These are phyloP conservation scores for Rhinogobio ventralis DNA, from an alignment of 2,797 vertebrate species.

Conservation along the genomic window DNA sequence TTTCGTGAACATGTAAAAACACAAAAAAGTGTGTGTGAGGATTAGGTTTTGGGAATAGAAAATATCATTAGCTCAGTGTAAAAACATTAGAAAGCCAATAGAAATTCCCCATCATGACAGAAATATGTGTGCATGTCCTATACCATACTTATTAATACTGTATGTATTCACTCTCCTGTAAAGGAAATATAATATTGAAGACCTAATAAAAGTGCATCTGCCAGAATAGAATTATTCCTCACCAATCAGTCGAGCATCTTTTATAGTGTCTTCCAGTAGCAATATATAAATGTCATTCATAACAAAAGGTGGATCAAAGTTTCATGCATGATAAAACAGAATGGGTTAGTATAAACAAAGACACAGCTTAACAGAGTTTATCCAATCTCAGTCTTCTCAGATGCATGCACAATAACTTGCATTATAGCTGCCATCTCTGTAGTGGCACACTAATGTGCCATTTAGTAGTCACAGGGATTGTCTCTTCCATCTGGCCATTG, in stretches of 20 bases:
- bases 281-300: background rate
- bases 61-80: background rate
- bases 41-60: background rate
- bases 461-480: slow-evolving; percentile 7
- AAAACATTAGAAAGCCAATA: background rate
- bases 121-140: background rate
- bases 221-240: background rate
- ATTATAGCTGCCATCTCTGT: slow-evolving; percentile 26
- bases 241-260: background rate
- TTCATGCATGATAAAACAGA: slow-evolving; percentile 2
- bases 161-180: background rate
- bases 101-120: background rate
- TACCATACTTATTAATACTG: background rate
- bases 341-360: slow-evolving; percentile 25
- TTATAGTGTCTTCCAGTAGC: background rate
- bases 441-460: slow-evolving; percentile 1
- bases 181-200: background rate
- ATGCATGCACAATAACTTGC: background rate
- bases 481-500: slow-evolving; percentile 51
- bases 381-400: background rate
- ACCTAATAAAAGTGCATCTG: background rate
- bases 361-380: slow-evolving; percentile 8
- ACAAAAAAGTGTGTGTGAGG: background rate
- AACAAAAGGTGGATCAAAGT: slow-evolving; percentile 3
- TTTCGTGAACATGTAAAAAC: background rate